Evolutionary conservation across 2,888 invertebrate genomes (phyloP), one percentile per base, ranked within the genome.

Genomic region (Ichneumoninae sp.): DNA sequence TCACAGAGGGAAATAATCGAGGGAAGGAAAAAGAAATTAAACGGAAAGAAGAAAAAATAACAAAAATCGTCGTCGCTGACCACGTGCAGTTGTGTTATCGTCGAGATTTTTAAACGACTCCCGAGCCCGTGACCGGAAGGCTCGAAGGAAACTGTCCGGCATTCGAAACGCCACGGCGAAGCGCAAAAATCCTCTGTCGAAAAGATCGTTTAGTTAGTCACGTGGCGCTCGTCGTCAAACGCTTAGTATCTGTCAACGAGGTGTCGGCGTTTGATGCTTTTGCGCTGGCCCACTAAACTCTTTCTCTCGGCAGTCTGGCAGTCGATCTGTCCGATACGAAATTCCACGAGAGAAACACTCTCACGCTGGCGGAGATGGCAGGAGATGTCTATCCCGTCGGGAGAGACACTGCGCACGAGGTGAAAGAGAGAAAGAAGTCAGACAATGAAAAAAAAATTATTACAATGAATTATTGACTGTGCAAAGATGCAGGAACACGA

Each of bases 191-290:
- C 19, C 52, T 33, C 65, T 10, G 50, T 47, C 62, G 19, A 65
- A 44, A 75, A 82, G 75, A 82, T 82, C 82, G 79, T 84, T 40
- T 76, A 80, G 79, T 66, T 54, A 65, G 74, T 84, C 81, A 82
- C 84, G 84, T 84, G 84, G 72, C 40, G 66, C 44, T 82, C 79
- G 82, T 84, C 71, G 82, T 75, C 84, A 68, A 82, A 82, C 84
- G 79, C 82, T 84, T 79, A 71, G 79, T 84, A 82, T 60, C 84
- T 76, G 82, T 84, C 84, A 82, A 68, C 79, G 71, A n/a, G 50
- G 47, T 47, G 50, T 65, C 72, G 72, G 33, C 62, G 62, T 52
- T 66, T 66, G 66, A 62, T 50, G 10, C 33, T 30, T 19, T 50
- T 50, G 62, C 8, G 40, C 30, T 47, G 71, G 22, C n/a, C 30